Conservation (phyloP, 2,113 vertebrate species). For the Manacus vitellinus region DNA sequence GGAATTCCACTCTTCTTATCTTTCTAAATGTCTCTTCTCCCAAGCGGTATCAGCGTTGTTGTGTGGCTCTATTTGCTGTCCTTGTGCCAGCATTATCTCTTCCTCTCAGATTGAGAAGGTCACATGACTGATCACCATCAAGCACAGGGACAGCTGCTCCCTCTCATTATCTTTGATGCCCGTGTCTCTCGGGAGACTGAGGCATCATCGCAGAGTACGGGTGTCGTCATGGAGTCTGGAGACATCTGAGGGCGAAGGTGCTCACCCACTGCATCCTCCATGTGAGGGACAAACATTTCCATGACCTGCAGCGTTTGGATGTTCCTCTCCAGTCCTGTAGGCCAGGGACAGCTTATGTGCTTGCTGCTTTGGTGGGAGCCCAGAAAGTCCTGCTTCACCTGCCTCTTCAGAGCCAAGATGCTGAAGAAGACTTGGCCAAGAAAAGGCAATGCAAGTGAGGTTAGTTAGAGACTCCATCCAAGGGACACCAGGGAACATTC, state of each 20-base stretch:
- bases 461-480: background rate
- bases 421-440: background rate
- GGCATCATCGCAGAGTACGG: constrained; percentile 57
- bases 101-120: constrained; percentile 50
- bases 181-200: background rate
- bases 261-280: constrained; percentile 70
- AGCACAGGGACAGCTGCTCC: constrained; percentile 47
- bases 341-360: constrained; percentile 36
- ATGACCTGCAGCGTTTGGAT: constrained; percentile 48
- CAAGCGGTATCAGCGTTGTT: background rate
- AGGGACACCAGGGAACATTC: background rate
- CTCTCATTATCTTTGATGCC: constrained; percentile 29
- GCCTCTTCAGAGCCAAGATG: background rate
- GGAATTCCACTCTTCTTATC: constrained; percentile 38
- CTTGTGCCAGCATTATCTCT: constrained; percentile 62
- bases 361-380: background rate
- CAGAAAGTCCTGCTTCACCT: background rate
- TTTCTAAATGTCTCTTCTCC: background rate
- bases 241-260: constrained; percentile 62
- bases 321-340: constrained; percentile 55
- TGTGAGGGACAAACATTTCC: background rate
- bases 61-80: background rate
- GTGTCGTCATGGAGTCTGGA: constrained; percentile 56
- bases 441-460: background rate
- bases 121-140: constrained; percentile 55